A percentile compares a stretch with the other conserved stretches of the same genome.
phyloP scores from a whole-genome alignment of 2,113 vertebrate species.

The Gila orcuttii region DNA sequence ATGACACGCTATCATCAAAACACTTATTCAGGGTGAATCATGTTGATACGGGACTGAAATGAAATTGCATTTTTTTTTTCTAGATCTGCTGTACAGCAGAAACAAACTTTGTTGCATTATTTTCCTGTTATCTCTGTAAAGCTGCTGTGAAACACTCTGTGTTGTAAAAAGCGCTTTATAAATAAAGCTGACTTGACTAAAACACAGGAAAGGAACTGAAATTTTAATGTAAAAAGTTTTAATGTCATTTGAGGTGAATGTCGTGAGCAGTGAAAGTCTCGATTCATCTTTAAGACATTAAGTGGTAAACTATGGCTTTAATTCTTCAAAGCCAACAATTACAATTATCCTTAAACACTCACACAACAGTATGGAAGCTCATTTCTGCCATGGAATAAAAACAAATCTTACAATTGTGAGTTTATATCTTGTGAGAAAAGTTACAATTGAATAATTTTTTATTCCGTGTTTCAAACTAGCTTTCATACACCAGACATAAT shows the following conservation, averaged over 20 bases:
- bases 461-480: background rate
- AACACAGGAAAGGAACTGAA: too few species aligned
- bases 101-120: too few species aligned
- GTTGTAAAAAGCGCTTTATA: too few species aligned
- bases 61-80: too few species aligned
- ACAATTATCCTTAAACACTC: slow-evolving; percentile 20
- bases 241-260: background rate
- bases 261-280: background rate
- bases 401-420: too few species aligned
- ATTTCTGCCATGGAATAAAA: too few species aligned
- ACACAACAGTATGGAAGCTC: background rate
- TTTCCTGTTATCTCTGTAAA: too few species aligned
- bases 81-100: too few species aligned
- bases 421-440: too few species aligned
- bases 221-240: background rate
- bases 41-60: background rate
- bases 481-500: background rate
- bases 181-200: too few species aligned
- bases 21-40: background rate
- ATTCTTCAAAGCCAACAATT: background rate
- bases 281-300: background rate
- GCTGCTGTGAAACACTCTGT: too few species aligned
- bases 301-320: background rate
- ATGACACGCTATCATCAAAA: background rate
- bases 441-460: too few species aligned